Conservation (phyloP, 23 tunicate genomes). For the Styela plicata region DNA sequence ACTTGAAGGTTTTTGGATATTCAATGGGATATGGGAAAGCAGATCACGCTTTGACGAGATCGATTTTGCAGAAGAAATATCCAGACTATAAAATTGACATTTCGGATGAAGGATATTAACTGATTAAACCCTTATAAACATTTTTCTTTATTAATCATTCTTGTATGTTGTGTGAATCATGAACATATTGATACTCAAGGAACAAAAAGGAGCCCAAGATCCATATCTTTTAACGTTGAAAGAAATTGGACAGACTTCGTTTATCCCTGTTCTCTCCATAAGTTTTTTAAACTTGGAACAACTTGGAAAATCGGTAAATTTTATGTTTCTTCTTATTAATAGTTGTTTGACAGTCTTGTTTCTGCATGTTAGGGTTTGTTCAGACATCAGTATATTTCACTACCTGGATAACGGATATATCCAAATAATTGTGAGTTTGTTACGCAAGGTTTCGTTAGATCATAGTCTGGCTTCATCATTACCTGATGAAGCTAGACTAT, state of each 20-base stretch:
- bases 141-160: not conserved
- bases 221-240: conserved; percentile 26
- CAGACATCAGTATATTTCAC: too few species aligned
- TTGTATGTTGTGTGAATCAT: conserved; percentile 7
- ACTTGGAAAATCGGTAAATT: conserved; percentile 11
- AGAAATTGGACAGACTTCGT: conserved; percentile 35
- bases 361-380: too few species aligned
- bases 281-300: conserved; percentile 36
- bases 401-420: too few species aligned
- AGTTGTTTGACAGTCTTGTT: too few species aligned
- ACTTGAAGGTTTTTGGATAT: conserved; percentile 77
- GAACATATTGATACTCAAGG: conserved; percentile 48
- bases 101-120: conserved; percentile 84
- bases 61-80: conserved; percentile 38
- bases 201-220: conserved; percentile 10
- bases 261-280: conserved; percentile 55
- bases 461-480: too few species aligned
- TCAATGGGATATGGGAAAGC: conserved; percentile 94
- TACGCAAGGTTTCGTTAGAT: too few species aligned
- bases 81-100: conserved; percentile 70
- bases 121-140: not conserved
- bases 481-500: too few species aligned
- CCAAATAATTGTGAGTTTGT: too few species aligned
- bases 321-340: not conserved
- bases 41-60: conserved; percentile 80